Conservation (phyloP, 2,888 invertebrate species). For the Pilophorus perplexus region DNA sequence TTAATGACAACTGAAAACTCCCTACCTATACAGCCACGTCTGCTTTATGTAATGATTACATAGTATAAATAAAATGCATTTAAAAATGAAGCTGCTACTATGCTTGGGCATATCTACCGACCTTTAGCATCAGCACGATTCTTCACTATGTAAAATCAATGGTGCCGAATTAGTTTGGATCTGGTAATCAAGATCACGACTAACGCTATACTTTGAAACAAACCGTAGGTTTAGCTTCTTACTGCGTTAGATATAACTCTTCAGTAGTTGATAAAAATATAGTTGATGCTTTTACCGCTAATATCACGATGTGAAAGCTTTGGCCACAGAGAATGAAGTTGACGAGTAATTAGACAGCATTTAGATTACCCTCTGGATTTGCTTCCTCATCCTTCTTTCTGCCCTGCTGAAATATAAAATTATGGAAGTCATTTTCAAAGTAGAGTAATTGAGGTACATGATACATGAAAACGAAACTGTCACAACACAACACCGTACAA, state of each 20-base stretch:
- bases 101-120: slow-evolving; percentile 13
- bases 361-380: slow-evolving; percentile 5
- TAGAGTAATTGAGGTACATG: too few relatives aligned
- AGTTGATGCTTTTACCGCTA: slow-evolving; percentile 1
- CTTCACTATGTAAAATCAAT: slow-evolving; percentile 4
- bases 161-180: background rate
- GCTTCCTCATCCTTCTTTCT: slow-evolving; percentile 12
- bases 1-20: slow-evolving; percentile 1
- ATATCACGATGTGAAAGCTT: slow-evolving; percentile 7
- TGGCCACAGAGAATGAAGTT: slow-evolving; percentile 14
- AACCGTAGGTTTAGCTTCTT: too few relatives aligned
- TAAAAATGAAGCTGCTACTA: slow-evolving; percentile 13
- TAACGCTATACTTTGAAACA: too few relatives aligned
- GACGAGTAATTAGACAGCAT: too few relatives aligned
- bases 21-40: slow-evolving; percentile 2
- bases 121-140: slow-evolving; percentile 17
- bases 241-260: too few relatives aligned
- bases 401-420: too few relatives aligned
- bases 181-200: background rate
- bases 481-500: too few relatives aligned
- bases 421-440: too few relatives aligned
- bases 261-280: background rate
- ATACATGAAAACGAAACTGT: too few relatives aligned
- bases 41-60: slow-evolving; percentile 11
- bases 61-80: slow-evolving; percentile 9